Conservation (phyloP, 2,113 vertebrate species). For the Piaya cayana region DNA sequence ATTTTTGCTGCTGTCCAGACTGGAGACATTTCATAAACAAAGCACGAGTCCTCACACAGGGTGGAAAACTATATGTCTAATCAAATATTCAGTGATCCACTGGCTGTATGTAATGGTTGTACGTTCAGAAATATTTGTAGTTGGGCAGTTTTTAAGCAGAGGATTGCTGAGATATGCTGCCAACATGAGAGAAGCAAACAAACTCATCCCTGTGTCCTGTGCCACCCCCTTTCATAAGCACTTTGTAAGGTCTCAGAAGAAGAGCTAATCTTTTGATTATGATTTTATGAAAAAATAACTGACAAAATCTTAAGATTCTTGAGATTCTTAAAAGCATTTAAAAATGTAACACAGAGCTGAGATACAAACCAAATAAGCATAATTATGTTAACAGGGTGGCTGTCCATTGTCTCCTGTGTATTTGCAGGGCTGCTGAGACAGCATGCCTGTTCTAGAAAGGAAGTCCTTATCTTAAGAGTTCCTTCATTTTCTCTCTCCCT, state of each 20-base stretch:
- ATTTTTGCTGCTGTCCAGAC: conserved; percentile 52
- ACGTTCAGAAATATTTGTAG: conserved; percentile 1
- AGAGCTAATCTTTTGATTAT: neutral
- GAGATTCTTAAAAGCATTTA: neutral
- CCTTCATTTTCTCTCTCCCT: neutral
- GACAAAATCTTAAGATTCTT: neutral
- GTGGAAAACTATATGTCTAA: conserved; percentile 7
- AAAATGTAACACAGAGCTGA: neutral
- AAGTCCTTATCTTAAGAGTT: neutral
- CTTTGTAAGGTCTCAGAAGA: neutral
- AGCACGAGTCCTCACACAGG: neutral
- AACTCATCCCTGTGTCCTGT: neutral
- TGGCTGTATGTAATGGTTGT: neutral
- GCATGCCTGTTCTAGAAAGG: neutral
- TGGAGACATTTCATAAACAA: conserved; percentile 51
- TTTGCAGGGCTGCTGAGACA: neutral
- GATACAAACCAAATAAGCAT: neutral
- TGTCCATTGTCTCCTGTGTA: neutral
- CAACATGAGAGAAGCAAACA: neutral
- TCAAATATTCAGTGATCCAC: neutral
- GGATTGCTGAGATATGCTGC: neutral
- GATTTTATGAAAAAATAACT: neutral
- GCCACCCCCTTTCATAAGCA: neutral
- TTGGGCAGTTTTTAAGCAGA: neutral
- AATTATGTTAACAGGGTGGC: neutral